Evolutionary conservation across 1,140 invertebrate genomes (phyloP), one percentile per base, ranked within the genome.

Genomic region (Latrodectus geometricus): DNA sequence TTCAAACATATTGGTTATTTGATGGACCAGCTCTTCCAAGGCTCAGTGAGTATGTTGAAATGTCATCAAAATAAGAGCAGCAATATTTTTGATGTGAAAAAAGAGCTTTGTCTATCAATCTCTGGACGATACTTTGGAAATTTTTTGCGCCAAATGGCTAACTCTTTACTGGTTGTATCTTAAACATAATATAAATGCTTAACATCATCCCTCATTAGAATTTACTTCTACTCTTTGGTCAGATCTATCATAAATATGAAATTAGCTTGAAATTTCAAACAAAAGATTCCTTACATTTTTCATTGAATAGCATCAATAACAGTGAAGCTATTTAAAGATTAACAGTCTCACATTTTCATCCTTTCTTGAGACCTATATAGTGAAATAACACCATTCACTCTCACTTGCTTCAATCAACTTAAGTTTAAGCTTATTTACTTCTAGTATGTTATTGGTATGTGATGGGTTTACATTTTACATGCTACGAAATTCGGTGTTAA

Each of bases 231-330:
- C 0, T 93, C 93, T 21, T 89, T 77, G 0, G 48, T 80, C 70
- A 93, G 88, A 90, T 93, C 92, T 3, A 94, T 88, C 0, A 90
- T 90, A 0, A 89, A 89, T 78, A 92, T 93, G 49, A 90, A 90
- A 8, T 85, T 90, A 8, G 89, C 89, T 3, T 91, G 91, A 20
- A 1, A 93, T 85, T 8, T 76, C 82, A 52, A 90, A 88, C 0
- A 93, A 82, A 11, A 89, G 88, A 15, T 92, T 91, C 49, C 35
- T 61, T 11, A 93, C 91, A 9, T 89, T 74, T 2, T 92, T 92
- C 8, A 94, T 87, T 88, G 93, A 92, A 89, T 91, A 93, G 65
- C 89, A 88, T 93, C 92, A 72, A 89, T 88, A 0, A 89, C 89
- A 0, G 90, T 93, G 0, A 83, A 89, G 80, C 17, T 8, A 88